Percentiles rank a stretch among this genome's conserved stretches.
Evolutionary conservation across 1,140 invertebrate genomes (phyloP).

Genomic region (Sinonovacula constricta): DNA sequence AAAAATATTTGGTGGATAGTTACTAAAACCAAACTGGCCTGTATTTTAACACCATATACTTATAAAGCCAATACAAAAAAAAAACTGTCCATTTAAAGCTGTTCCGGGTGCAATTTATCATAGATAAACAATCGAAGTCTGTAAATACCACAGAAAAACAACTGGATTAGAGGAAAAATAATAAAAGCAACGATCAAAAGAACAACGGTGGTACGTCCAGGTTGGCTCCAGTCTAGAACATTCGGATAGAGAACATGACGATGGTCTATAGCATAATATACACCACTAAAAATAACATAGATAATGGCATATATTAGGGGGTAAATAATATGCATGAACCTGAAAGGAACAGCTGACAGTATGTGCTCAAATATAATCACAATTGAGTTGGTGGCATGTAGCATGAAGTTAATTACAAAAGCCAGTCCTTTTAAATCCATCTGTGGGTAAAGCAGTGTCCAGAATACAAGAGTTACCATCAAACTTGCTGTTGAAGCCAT

Average conservation of each 20-base stretch:
- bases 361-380: slow-evolving; percentile 64
- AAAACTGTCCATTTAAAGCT: too few species aligned
- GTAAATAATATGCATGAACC: slow-evolving; percentile 65
- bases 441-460: slow-evolving; percentile 56
- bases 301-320: slow-evolving; percentile 60
- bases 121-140: slow-evolving; percentile 58
- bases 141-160: slow-evolving; percentile 61
- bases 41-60: too few species aligned
- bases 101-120: slow-evolving; percentile 37
- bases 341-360: slow-evolving; percentile 59
- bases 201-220: slow-evolving; percentile 56
- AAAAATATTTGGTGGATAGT: too few species aligned
- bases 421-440: not conserved
- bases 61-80: too few species aligned
- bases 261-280: slow-evolving; percentile 70
- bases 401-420: slow-evolving; percentile 57
- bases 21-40: too few species aligned
- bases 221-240: slow-evolving; percentile 69
- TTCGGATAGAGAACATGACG: slow-evolving; percentile 64
- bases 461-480: slow-evolving; percentile 68
- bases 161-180: slow-evolving; percentile 64
- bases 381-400: slow-evolving; percentile 66
- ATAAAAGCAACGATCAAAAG: slow-evolving; percentile 63
- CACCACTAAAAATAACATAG: slow-evolving; percentile 65
- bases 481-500: slow-evolving; percentile 54